phyloP scores from a whole-genome alignment of 2,888 invertebrate species.

The Pyrrhosoma nymphula region DNA sequence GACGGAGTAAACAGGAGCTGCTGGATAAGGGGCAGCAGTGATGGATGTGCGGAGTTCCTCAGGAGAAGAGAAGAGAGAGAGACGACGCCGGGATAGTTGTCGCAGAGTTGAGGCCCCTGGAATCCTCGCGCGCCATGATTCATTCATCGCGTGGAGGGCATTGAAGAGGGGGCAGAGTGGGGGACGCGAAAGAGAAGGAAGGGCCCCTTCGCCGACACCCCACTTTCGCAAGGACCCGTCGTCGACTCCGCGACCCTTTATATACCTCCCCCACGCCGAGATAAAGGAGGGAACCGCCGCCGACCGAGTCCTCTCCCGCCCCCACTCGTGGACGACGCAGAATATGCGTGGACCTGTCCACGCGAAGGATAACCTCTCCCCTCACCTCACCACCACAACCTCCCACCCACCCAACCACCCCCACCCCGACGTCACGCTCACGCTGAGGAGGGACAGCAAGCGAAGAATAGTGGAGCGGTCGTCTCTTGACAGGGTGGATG shows the following conservation, averaged over 20 bases:
- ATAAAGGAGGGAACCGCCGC: neutral
- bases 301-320: neutral
- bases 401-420: neutral
- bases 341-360: neutral
- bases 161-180: neutral
- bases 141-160: neutral
- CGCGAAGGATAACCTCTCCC: too few relatives aligned
- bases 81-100: neutral
- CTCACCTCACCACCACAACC: too few relatives aligned
- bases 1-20: neutral
- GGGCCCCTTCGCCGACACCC: too few relatives aligned
- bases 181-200: too few relatives aligned
- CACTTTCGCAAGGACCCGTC: too few relatives aligned
- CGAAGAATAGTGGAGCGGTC: neutral
- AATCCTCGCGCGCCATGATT: neutral
- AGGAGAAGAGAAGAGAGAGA: neutral
- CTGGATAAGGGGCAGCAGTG: neutral
- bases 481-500: neutral
- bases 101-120: neutral
- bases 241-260: neutral
- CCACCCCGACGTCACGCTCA: neutral
- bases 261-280: neutral
- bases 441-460: neutral
- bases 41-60: neutral
- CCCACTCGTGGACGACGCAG: neutral